A percentile compares a stretch with the other conserved stretches of the same genome.
phyloP scores from a whole-genome alignment of 2,888 invertebrate genomes.

The Pterobdella sp. region DNA sequence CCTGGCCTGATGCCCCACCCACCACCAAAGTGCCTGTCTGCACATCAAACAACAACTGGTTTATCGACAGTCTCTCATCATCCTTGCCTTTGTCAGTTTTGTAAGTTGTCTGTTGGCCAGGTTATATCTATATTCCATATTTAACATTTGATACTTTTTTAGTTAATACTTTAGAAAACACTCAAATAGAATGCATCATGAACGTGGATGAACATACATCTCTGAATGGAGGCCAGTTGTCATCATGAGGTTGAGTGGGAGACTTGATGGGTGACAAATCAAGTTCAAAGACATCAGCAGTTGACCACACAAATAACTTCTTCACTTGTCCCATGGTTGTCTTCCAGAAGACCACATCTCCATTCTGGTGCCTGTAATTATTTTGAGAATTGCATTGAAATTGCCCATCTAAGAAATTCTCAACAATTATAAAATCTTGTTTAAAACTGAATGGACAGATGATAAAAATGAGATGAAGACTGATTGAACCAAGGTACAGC shows the following conservation, averaged over 20 bases:
- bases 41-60: constrained; percentile 77
- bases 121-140: too few species aligned
- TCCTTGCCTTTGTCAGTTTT: constrained; percentile 55
- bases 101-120: constrained; percentile 11
- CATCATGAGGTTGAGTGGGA: constrained; percentile 54
- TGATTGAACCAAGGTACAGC: neutral
- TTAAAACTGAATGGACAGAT: neutral
- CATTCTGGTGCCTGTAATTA: constrained; percentile 76
- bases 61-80: constrained; percentile 77
- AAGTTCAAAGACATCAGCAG: constrained; percentile 45
- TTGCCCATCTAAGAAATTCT: neutral
- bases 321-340: constrained; percentile 52
- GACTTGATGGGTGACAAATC: neutral
- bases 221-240: constrained; percentile 91
- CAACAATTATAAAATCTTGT: neutral
- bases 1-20: constrained; percentile 90
- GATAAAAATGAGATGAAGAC: neutral
- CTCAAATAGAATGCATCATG: too few species aligned
- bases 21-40: constrained; percentile 77
- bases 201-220: constrained; percentile 60
- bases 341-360: constrained; percentile 90
- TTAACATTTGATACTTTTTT: too few species aligned
- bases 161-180: too few species aligned
- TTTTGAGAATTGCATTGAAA: neutral
- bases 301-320: constrained; percentile 38